These are phyloP conservation scores for Chironomus striatipennis DNA, from an alignment of 1,140 invertebrate species.

Conservation along the genomic window DNA sequence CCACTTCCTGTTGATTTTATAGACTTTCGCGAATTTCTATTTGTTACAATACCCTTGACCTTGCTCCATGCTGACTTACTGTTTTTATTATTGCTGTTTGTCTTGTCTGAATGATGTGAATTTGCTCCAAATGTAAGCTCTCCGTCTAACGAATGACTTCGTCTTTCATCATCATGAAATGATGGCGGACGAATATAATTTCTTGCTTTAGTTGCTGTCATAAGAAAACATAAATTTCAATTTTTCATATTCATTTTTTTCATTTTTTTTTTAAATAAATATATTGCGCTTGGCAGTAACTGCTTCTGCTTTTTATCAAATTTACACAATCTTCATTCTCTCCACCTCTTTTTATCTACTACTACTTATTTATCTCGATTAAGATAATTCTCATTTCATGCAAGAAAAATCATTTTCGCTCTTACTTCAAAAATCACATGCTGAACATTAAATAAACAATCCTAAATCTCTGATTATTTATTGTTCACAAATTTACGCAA, in stretches of 20 bases:
- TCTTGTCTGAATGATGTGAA: neutral
- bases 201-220: neutral
- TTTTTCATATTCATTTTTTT: no score
- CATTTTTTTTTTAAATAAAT: no score
- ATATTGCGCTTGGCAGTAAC: no score
- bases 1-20: conserved; percentile 27
- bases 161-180: conserved; percentile 24
- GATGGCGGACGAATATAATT: neutral
- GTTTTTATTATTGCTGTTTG: conserved; percentile 41
- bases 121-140: conserved; percentile 19
- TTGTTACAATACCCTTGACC: conserved; percentile 60
- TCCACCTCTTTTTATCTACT: neutral
- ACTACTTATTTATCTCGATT: no score
- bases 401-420: neutral
- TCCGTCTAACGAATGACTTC: conserved; percentile 26
- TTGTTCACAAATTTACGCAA: conserved; percentile 10
- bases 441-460: no score
- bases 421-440: no score
- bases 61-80: conserved; percentile 58
- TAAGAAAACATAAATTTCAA: neutral
- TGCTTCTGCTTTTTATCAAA: neutral
- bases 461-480: neutral
- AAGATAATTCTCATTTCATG: no score
- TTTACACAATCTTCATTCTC: neutral
- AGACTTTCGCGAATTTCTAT: conserved; percentile 54